Percentiles rank a stretch among this genome's conserved stretches.
phyloP scores from a whole-genome alignment of 2,797 vertebrate species.

The Dermochelys coriacea region DNA sequence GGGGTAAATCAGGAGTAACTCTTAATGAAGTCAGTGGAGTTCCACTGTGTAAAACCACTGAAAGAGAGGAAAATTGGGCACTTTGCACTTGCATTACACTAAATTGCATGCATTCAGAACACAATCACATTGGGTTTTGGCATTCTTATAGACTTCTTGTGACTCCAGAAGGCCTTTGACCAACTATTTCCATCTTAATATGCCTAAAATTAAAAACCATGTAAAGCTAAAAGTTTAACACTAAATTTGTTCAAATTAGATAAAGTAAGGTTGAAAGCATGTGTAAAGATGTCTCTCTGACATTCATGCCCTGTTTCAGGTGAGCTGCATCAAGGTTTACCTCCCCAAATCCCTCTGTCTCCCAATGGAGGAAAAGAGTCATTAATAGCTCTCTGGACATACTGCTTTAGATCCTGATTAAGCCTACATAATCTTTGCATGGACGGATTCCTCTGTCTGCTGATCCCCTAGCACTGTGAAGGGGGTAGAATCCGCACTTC shows the following conservation, averaged over 20 bases:
- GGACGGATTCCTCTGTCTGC: no score
- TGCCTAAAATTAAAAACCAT: neutral
- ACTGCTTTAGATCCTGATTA: no score
- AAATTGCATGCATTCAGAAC: neutral
- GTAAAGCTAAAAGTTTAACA: neutral
- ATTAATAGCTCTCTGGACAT: no score
- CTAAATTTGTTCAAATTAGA: neutral
- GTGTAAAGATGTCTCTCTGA: no score
- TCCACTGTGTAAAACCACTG: neutral
- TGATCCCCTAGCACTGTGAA: no score
- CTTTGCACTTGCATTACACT: neutral
- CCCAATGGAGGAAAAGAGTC: no score
- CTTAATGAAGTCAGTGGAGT: rapidly evolving
- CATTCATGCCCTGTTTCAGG: no score
- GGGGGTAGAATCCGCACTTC: no score
- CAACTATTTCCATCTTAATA: neutral
- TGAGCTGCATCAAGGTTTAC: no score
- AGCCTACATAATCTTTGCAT: no score
- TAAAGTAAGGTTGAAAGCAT: neutral
- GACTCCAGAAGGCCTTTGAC: neutral
- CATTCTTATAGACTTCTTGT: neutral
- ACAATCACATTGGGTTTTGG: neutral
- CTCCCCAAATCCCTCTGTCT: no score
- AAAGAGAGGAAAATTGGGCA: neutral
- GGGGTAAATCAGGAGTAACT: neutral